A percentile compares a stretch with the other conserved stretches of the same genome.
Evolutionary conservation across 2,888 invertebrate genomes (phyloP).

Genomic region (Drosophila kuntzei): DNA sequence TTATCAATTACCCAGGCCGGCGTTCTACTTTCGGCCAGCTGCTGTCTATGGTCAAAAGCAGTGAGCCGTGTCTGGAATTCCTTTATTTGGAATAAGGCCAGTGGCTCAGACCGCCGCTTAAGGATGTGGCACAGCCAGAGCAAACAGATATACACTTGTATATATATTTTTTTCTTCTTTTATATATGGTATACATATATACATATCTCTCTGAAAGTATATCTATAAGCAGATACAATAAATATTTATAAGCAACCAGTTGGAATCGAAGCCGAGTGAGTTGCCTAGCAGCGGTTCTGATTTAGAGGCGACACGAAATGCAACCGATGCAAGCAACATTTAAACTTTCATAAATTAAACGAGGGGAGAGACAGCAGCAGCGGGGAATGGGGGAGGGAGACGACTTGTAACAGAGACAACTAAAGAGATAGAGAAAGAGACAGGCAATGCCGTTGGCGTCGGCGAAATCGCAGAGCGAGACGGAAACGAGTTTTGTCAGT

Average conservation of each 20-base stretch:
- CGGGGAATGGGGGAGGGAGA: neutral
- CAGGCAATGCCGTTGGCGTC: constrained; percentile 47
- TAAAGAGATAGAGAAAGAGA: constrained; percentile 27
- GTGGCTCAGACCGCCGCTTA: constrained; percentile 65
- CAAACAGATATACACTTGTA: neutral
- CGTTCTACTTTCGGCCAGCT: constrained; percentile 66
- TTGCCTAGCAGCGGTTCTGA: constrained; percentile 75
- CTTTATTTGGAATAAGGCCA: constrained; percentile 72
- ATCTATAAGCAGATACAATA: constrained; percentile 63
- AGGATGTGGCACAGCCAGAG: constrained; percentile 66
- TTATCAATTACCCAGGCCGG: constrained; percentile 61
- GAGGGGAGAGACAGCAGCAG: constrained; percentile 2
- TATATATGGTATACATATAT: constrained; percentile 13
- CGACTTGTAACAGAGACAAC: constrained; percentile 24
- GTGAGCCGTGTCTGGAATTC: constrained; percentile 56
- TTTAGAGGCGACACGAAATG: constrained; percentile 74
- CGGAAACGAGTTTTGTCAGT: constrained; percentile 62
- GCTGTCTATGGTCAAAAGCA: constrained; percentile 61
- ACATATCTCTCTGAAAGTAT: constrained; percentile 16
- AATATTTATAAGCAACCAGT: constrained; percentile 77
- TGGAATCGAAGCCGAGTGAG: constrained; percentile 40
- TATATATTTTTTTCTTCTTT: neutral
- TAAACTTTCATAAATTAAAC: constrained; percentile 78
- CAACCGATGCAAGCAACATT: constrained; percentile 60
- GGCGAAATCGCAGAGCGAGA: constrained; percentile 66